A percentile compares a stretch with the other conserved stretches of the same genome.
phyloP scores from a whole-genome alignment of 2,888 invertebrate species.

The Ectemnius cavifrons region DNA sequence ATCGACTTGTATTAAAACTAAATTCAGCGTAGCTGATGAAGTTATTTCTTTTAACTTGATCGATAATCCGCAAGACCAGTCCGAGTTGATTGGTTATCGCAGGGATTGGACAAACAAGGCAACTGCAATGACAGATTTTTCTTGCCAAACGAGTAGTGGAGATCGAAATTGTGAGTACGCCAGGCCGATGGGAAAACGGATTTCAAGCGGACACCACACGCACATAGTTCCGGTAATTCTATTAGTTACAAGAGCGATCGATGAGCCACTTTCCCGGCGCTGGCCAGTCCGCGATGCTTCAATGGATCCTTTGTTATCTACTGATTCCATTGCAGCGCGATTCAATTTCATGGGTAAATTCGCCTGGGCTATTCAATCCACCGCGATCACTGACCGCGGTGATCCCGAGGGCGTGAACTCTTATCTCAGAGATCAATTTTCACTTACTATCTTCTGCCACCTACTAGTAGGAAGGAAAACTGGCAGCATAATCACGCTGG shows the following conservation, averaged over 20 bases:
- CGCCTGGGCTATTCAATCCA: conserved; percentile 1
- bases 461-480: too few species aligned
- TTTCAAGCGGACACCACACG: neutral
- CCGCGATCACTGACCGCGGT: neutral
- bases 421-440: too few species aligned
- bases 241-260: conserved; percentile 7
- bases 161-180: neutral
- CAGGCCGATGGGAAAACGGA: neutral
- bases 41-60: too few species aligned
- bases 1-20: too few species aligned
- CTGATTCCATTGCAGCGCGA: neutral
- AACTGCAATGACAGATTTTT: neutral
- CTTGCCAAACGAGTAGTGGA: neutral
- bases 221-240: neutral
- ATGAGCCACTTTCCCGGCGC: neutral
- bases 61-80: too few species aligned
- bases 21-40: too few species aligned
- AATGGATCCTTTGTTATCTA: neutral
- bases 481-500: too few species aligned
- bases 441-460: too few species aligned
- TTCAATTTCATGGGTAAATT: conserved; percentile 6
- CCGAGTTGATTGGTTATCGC: too few species aligned
- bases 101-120: too few species aligned
- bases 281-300: conserved; percentile 1
- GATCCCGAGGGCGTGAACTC: too few species aligned